phyloP scores from a whole-genome alignment of 23 tunicate species.

The Pegea sp. region DNA sequence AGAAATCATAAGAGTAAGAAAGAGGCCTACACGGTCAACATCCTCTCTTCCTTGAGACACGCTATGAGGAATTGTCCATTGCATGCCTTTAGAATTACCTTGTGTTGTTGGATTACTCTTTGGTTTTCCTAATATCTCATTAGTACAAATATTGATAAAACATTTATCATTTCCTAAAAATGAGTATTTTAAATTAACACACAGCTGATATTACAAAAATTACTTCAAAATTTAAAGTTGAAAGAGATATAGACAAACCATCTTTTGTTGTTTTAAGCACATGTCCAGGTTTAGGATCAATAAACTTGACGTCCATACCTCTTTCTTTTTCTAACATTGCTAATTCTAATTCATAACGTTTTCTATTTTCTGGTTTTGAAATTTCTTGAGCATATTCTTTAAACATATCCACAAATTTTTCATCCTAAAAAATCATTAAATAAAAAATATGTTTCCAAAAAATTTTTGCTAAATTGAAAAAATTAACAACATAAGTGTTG shows the following conservation, averaged over 20 bases:
- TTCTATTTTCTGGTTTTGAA: conserved; percentile 55
- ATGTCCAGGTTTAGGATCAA: conserved; percentile 69
- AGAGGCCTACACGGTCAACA: conserved; percentile 26
- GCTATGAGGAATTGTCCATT: conserved; percentile 94
- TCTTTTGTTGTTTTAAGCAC: conserved; percentile 49
- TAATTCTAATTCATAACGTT: conserved; percentile 72
- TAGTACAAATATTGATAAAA: conserved; percentile 79
- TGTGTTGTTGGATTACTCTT: conserved; percentile 44
- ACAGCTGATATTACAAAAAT: background rate
- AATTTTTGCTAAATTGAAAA: no score
- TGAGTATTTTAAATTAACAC: conserved; percentile 1
- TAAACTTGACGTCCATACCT: conserved; percentile 81
- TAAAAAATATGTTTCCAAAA: no score
- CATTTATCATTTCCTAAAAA: conserved; percentile 52
- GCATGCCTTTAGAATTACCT: conserved; percentile 63
- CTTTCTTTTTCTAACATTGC: conserved; percentile 50
- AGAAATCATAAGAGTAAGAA: background rate
- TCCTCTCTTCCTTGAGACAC: conserved; percentile 77
- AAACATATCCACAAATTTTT: conserved; percentile 61
- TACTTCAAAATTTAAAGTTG: background rate
- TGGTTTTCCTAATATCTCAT: conserved; percentile 65
- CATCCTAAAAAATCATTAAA: no score
- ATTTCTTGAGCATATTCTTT: conserved; percentile 73
- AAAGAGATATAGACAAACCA: background rate
- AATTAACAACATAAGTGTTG: no score